These are phyloP conservation scores for Tachypleus tridentatus DNA, from an alignment of 1,140 invertebrate genomes.

Conservation along the genomic window DNA sequence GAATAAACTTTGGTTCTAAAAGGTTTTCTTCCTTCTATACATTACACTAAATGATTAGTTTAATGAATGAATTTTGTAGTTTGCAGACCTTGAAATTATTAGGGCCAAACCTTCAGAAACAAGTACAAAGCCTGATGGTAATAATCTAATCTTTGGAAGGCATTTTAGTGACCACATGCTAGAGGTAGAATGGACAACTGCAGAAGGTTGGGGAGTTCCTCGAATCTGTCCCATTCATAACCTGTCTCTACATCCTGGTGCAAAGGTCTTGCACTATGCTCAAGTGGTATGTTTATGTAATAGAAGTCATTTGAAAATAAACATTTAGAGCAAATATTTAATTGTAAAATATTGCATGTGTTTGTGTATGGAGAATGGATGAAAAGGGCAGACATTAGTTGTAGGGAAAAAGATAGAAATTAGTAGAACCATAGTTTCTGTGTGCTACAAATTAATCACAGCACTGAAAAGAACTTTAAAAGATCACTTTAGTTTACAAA, in stretches of 20 bases:
- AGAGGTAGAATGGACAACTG: conserved; percentile 12
- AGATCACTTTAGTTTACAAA: conserved; percentile 5
- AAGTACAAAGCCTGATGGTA: conserved; percentile 60
- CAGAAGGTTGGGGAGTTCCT: conserved; percentile 15
- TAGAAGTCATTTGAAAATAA: conserved; percentile 1
- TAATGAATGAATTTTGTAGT: conserved; percentile 21
- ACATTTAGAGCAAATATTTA: background rate
- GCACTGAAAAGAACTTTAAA: conserved; percentile 3
- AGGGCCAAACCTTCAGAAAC: conserved; percentile 78
- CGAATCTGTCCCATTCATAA: conserved; percentile 16
- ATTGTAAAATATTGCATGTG: conserved; percentile 5
- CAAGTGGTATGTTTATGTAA: conserved; percentile 50
- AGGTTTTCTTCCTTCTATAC: no score
- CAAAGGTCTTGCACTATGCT: conserved; percentile 92
- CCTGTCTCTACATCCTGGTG: conserved; percentile 13
- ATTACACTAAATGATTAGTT: no score
- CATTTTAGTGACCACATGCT: conserved; percentile 22
- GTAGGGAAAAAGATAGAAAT: conserved; percentile 1
- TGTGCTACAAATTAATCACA: background rate
- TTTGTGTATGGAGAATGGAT: background rate
- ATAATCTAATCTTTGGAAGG: conserved; percentile 50
- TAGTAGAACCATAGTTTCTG: background rate
- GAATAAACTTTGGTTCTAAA: no score
- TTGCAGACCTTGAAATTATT: conserved; percentile 43
- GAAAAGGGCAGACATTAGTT: conserved; percentile 5